Percentiles rank a stretch among this genome's conserved stretches.
phyloP scores from a whole-genome alignment of 2,113 vertebrate genomes.

The Mesembrinibis cayennensis region DNA sequence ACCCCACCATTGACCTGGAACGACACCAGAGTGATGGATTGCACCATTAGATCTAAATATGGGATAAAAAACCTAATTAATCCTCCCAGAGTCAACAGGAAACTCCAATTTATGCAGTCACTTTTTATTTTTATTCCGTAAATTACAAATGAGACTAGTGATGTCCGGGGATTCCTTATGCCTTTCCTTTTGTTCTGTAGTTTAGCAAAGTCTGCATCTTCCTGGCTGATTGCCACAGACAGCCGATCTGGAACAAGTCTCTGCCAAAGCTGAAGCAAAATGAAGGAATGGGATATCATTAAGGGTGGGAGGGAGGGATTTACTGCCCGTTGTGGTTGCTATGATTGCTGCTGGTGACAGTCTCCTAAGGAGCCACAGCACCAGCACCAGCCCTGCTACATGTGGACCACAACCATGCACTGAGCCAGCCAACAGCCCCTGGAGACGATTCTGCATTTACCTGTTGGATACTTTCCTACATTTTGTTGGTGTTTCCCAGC shows the following conservation, averaged over 20 bases:
- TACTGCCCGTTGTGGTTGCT: background rate
- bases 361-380: background rate
- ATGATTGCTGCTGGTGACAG: background rate
- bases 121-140: background rate
- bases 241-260: background rate
- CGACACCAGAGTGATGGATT: background rate
- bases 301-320: background rate
- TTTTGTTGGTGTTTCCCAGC: background rate
- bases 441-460: background rate
- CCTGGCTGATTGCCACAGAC: background rate
- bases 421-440: background rate
- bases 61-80: background rate
- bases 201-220: background rate
- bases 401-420: rapidly evolving
- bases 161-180: background rate
- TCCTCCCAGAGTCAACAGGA: background rate
- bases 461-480: background rate
- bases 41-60: background rate
- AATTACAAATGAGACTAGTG: background rate
- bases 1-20: background rate
- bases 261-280: background rate
- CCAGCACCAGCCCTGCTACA: background rate
- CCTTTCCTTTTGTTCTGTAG: background rate
- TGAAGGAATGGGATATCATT: background rate
- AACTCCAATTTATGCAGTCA: background rate